Conservation (phyloP, 2,113 vertebrate species). For the Malurus elegans region DNA sequence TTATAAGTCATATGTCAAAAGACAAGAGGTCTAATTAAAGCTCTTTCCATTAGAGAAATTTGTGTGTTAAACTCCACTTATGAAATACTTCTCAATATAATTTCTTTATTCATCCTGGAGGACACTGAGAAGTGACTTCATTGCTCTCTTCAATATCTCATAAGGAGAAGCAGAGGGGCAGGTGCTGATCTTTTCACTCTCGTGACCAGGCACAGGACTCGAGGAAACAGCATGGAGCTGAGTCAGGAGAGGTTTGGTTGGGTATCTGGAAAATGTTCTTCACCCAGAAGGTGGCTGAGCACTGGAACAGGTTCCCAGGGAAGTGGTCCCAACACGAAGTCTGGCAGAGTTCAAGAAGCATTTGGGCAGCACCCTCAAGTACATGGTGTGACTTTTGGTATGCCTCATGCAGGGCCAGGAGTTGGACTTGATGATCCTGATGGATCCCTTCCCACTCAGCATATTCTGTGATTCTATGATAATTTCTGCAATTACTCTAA, state of each 20-base stretch:
- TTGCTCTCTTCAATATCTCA: neutral
- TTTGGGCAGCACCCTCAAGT: neutral
- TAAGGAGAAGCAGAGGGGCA: neutral
- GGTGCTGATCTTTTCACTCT: neutral
- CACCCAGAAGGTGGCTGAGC: neutral
- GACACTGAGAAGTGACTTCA: neutral
- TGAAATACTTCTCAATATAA: neutral
- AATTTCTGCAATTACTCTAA: neutral
- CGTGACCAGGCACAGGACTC: neutral
- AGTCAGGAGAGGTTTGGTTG: neutral
- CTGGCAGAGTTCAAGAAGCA: neutral
- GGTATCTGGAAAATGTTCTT: neutral
- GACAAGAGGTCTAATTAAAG: neutral
- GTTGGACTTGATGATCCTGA: neutral
- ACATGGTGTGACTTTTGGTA: neutral
- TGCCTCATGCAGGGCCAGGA: no score
- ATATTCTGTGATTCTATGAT: neutral
- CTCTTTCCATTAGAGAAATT: neutral
- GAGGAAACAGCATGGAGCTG: neutral
- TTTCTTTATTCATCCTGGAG: neutral
- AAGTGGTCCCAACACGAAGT: neutral
- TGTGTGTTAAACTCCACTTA: neutral
- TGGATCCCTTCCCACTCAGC: neutral
- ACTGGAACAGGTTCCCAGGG: neutral
- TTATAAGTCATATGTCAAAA: neutral